Conservation (phyloP, 1,140 invertebrate species). For the Lasioglossum baleicum region DNA sequence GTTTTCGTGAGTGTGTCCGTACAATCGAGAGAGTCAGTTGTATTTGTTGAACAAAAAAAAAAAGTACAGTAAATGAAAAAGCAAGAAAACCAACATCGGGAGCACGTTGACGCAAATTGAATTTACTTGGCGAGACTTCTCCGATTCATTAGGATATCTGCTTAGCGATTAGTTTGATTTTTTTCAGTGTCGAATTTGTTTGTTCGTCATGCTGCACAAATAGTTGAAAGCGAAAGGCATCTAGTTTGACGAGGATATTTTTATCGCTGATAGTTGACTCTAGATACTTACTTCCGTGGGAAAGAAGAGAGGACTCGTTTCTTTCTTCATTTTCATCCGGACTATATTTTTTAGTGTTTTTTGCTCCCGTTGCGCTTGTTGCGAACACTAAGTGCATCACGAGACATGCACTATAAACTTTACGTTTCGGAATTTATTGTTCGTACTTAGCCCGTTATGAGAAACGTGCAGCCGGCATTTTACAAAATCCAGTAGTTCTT, state of each 20-base stretch:
- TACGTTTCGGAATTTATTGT: slow-evolving; percentile 62
- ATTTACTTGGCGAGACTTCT: slow-evolving; percentile 17
- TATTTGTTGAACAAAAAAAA: neutral
- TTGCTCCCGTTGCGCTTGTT: slow-evolving; percentile 64
- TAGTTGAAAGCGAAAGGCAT: slow-evolving; percentile 52
- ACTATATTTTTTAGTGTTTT: slow-evolving; percentile 56
- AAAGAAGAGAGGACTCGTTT: slow-evolving; percentile 10
- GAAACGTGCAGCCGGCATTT: slow-evolving; percentile 34
- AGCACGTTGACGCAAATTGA: slow-evolving; percentile 8
- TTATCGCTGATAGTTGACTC: slow-evolving; percentile 57
- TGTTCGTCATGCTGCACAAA: slow-evolving; percentile 53
- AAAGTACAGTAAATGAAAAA: neutral
- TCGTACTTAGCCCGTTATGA: slow-evolving; percentile 59
- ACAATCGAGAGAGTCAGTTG: neutral
- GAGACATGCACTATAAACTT: slow-evolving; percentile 64
- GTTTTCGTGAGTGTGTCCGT: neutral
- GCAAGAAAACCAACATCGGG: neutral
- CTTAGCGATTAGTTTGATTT: slow-evolving; percentile 48
- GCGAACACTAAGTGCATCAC: slow-evolving; percentile 67
- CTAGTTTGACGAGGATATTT: slow-evolving; percentile 52
- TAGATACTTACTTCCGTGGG: slow-evolving; percentile 38
- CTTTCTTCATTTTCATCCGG: slow-evolving; percentile 59
- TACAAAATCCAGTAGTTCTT: neutral
- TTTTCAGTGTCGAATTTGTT: slow-evolving; percentile 52
- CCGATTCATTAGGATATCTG: slow-evolving; percentile 33